A percentile compares a stretch with the other conserved stretches of the same genome.
These are phyloP conservation scores for Pseudomyrmex flavicornis DNA, from an alignment of 1,140 invertebrate genomes.

Conservation along the genomic window DNA sequence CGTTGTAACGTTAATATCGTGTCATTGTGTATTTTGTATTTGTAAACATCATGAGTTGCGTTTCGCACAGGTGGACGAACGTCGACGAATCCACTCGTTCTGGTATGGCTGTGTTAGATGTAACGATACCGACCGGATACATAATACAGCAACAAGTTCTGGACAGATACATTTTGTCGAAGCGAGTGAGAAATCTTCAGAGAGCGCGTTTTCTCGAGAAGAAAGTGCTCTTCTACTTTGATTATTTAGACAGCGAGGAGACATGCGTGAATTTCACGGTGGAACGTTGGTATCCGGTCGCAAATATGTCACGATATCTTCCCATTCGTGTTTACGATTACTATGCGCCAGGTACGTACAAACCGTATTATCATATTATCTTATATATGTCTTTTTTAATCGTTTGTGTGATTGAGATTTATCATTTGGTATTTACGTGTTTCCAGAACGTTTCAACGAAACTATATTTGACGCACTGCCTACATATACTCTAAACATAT, in stretches of 20 bases:
- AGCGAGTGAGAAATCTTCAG: slow-evolving; percentile 91
- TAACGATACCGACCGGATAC: slow-evolving; percentile 97
- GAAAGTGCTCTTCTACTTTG: slow-evolving; percentile 97
- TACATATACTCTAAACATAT: slow-evolving; percentile 96
- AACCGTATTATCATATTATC: not conserved
- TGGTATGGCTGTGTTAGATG: slow-evolving; percentile 97
- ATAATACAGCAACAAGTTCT: slow-evolving; percentile 96
- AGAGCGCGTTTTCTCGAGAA: slow-evolving; percentile 92
- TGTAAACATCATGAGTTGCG: slow-evolving; percentile 19
- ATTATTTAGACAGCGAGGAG: slow-evolving; percentile 92
- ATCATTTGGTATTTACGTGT: slow-evolving; percentile 56
- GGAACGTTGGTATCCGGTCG: slow-evolving; percentile 97
- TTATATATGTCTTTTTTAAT: slow-evolving; percentile 1
- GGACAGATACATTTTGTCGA: slow-evolving; percentile 92
- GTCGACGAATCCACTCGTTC: slow-evolving; percentile 91
- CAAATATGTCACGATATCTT: slow-evolving; percentile 97
- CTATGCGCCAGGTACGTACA: slow-evolving; percentile 94
- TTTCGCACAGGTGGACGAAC: slow-evolving; percentile 90
- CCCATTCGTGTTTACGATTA: slow-evolving; percentile 97
- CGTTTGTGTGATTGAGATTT: not conserved
- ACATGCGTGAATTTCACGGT: slow-evolving; percentile 97
- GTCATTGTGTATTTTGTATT: not conserved
- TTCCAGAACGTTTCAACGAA: slow-evolving; percentile 97
- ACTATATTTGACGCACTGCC: slow-evolving; percentile 95
- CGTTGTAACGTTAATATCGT: not conserved